phyloP scores from a whole-genome alignment of 2,113 vertebrate genomes.

The Peucedramus taeniatus region DNA sequence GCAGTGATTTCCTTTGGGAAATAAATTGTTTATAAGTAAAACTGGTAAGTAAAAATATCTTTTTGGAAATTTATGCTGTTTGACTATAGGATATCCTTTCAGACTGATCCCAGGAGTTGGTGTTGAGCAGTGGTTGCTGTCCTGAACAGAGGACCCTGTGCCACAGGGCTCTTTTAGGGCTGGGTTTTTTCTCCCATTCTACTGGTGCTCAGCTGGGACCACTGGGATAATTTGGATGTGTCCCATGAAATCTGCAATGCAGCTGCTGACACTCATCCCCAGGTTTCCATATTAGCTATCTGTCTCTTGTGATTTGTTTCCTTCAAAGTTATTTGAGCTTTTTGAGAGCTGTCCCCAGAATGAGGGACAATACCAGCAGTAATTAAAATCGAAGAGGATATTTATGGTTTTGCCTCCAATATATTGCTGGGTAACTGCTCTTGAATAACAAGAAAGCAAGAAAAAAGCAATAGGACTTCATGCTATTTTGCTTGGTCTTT shows the following conservation, averaged over 20 bases:
- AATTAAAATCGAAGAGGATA: neutral
- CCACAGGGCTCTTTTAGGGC: neutral
- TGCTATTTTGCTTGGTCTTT: neutral
- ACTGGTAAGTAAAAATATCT: neutral
- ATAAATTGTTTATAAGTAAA: neutral
- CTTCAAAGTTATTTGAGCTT: neutral
- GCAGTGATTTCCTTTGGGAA: neutral
- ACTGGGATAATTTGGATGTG: neutral
- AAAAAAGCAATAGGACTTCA: neutral
- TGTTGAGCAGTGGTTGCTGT: neutral
- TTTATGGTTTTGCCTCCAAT: neutral
- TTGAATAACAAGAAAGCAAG: neutral
- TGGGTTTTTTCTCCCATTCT: neutral
- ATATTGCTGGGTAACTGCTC: neutral
- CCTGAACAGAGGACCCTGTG: neutral
- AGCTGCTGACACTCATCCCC: neutral
- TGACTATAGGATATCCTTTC: neutral
- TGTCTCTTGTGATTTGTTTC: neutral
- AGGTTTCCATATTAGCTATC: neutral
- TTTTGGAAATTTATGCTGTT: neutral
- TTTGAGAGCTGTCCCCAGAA: neutral
- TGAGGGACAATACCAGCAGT: neutral
- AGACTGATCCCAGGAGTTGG: neutral
- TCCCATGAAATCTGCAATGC: neutral
- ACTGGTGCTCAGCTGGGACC: neutral